Conservation (phyloP, 2,113 vertebrate genomes). For the Mormyrus lacerda region DNA sequence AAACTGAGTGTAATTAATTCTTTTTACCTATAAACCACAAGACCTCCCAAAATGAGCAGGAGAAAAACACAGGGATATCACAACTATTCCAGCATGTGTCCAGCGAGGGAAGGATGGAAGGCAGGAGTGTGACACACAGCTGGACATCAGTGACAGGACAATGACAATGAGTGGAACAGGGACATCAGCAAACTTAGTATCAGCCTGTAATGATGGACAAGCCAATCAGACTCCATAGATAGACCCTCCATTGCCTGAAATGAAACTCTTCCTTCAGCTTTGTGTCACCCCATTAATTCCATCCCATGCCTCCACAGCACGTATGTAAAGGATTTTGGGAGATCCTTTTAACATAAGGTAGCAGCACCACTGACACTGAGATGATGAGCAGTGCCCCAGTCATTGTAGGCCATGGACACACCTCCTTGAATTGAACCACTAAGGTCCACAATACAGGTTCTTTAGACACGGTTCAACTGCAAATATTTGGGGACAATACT, state of each 20-base stretch:
- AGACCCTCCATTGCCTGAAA: background rate
- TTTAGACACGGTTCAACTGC: background rate
- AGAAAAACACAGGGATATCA: background rate
- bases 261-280: background rate
- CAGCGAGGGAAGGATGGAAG: background rate
- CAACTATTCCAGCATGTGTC: background rate
- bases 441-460: background rate
- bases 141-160: background rate
- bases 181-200: background rate
- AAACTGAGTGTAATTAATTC: background rate
- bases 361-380: background rate
- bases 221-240: background rate
- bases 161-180: background rate
- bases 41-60: background rate
- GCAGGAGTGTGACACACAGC: background rate
- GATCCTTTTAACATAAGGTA: background rate
- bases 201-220: background rate
- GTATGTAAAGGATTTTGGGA: background rate
- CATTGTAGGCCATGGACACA: background rate
- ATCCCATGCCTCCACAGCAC: background rate
- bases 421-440: background rate
- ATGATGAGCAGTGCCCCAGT: background rate
- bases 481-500: background rate
- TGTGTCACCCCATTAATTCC: background rate
- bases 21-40: background rate